Percentiles rank a stretch among this genome's conserved stretches.
These are phyloP conservation scores for Gavialis gangeticus DNA, from an alignment of 2,113 vertebrate species.

Conservation along the genomic window DNA sequence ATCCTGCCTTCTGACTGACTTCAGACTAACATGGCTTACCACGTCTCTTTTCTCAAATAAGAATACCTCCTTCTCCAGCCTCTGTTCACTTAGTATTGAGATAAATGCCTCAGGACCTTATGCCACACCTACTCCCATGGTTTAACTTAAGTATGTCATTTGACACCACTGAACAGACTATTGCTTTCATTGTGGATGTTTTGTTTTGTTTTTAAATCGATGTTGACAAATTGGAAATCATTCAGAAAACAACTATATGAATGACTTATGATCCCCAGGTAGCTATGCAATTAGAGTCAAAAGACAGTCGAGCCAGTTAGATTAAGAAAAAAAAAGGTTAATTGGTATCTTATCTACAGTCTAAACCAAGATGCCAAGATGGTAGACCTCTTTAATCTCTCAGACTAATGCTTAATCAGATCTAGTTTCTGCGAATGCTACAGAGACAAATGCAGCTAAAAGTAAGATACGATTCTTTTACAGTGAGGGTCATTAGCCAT, in stretches of 20 bases:
- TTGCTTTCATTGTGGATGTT: not conserved
- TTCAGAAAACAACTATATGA: not conserved
- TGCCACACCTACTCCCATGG: not conserved
- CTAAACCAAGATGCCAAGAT: not conserved
- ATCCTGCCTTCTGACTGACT: too few relatives aligned
- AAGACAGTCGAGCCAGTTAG: not conserved
- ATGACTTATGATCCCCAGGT: not conserved
- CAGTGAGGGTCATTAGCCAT: not conserved
- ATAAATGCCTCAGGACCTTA: not conserved
- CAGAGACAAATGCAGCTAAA: not conserved
- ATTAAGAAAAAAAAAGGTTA: not conserved
- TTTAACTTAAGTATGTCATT: rapidly evolving
- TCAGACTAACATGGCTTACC: too few relatives aligned
- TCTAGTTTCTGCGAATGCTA: not conserved
- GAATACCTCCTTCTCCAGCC: not conserved
- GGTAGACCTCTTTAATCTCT: not conserved
- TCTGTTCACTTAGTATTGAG: not conserved
- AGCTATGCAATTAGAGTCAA: not conserved
- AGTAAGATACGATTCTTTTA: not conserved
- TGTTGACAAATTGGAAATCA: too few relatives aligned
- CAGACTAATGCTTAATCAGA: not conserved
- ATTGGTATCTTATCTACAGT: not conserved
- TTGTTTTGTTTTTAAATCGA: not conserved
- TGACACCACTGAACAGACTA: not conserved
- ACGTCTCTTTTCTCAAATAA: too few relatives aligned